Base-by-base conservation (phyloP, 2,113 vertebrate genomes). In the Lagopus muta region DNA sequence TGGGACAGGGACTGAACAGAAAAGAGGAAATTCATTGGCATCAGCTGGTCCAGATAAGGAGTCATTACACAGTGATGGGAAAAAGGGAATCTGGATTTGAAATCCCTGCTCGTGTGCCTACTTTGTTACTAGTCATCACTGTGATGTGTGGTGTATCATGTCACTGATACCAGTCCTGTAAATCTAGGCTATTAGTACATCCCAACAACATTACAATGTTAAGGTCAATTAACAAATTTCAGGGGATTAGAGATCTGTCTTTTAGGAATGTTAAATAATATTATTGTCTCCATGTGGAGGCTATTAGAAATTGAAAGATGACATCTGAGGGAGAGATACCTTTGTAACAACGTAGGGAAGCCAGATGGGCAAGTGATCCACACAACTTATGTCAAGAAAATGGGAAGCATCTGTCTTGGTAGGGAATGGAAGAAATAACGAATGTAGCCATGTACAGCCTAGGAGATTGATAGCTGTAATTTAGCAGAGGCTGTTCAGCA, bases 401-500 rank as follows among this genome's bases (percentile, higher is more conserved):
- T 8, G 10, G 92, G 89, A 92, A 93, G 40, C 90, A 85, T 92
- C 89, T 95, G 80, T 88, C 75, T 97, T 55, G 77, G 72, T 84
- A 85, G 83, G 87, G 54, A 91, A 94, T 48, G 65, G 76, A 88
- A 95, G 69, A 95, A 95, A 95, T 92, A 94, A 95, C 90, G 91
- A 94, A 93, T 90, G 81, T 92, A 82, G 84, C 77, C 64, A n/a
- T 30, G 55, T 74, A 82, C 72, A 92, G 86, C 52, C 47, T 72
- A 85, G 28, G 86, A 96, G 95, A 97, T 76, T 90, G 97, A 96
- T 96, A 96, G 86, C 92, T 95, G 96, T 94, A 97, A 97, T 96
- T 96, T 96, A 95, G 75, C 40, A 48, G 62, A 58, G 79, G 84
- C 88, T 96, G 92, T 93, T 97, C 93, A 96, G 94, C 92, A 82